Conservation (phyloP, 2,797 vertebrate genomes). For the Syngnathus rostellatus region DNA sequence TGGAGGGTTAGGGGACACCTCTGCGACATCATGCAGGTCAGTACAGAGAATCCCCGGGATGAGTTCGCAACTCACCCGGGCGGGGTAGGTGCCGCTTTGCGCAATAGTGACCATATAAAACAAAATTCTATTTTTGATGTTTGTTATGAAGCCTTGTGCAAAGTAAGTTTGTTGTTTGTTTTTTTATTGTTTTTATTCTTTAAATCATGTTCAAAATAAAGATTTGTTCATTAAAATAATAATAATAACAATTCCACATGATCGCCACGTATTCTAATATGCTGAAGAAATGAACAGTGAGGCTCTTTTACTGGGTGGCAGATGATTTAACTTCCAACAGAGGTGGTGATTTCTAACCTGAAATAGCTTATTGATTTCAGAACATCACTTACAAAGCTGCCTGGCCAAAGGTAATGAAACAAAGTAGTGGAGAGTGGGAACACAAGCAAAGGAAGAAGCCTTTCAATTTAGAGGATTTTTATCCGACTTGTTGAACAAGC, state of each 20-base stretch:
- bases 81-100: no score
- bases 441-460: not conserved
- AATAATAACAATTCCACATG: not conserved
- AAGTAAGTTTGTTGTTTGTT: not conserved
- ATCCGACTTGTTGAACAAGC: not conserved
- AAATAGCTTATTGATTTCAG: conserved; percentile 66
- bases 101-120: no score
- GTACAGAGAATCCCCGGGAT: not conserved
- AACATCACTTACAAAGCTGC: conserved; percentile 17
- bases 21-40: not conserved
- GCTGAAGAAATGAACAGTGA: conserved; percentile 15
- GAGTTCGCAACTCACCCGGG: not conserved
- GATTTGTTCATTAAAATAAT: no score
- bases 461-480: no score
- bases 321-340: conserved; percentile 21
- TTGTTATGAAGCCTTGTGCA: not conserved
- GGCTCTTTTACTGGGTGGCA: conserved; percentile 10
- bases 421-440: not conserved
- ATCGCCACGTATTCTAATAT: conserved; percentile 2
- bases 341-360: conserved; percentile 52
- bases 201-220: no score
- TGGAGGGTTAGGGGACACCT: not conserved
- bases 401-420: not conserved
- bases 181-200: no score
- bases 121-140: not conserved